A percentile compares a stretch with the other conserved stretches of the same genome.
Conservation (phyloP, 2,113 vertebrate species). For the Phodopus roborovskii region DNA sequence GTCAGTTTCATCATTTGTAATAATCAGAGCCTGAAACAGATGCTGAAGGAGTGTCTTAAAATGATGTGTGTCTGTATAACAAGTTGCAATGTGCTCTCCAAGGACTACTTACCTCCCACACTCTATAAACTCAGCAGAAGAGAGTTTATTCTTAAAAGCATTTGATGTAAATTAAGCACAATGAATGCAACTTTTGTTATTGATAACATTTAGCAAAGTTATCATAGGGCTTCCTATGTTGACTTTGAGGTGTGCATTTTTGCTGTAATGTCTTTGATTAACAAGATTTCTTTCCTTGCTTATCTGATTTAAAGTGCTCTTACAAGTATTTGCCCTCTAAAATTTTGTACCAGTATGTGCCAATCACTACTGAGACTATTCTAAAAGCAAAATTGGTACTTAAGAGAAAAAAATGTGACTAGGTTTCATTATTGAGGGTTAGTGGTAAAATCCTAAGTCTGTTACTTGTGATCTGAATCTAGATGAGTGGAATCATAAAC, state of each 20-base stretch:
- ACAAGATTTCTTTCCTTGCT: slow-evolving; percentile 59
- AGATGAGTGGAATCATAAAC: neutral
- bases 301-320: slow-evolving; percentile 31
- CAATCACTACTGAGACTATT: neutral
- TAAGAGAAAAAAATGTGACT: neutral
- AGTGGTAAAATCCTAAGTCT: neutral
- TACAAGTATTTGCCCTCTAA: neutral
- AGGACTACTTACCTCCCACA: slow-evolving; percentile 70
- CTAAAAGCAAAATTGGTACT: neutral
- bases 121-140: slow-evolving; percentile 42
- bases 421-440: neutral
- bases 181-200: slow-evolving; percentile 36
- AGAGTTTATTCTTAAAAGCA: slow-evolving; percentile 52
- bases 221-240: neutral
- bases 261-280: slow-evolving; percentile 53
- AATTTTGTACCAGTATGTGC: neutral
- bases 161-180: slow-evolving; percentile 67
- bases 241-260: slow-evolving; percentile 57
- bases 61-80: slow-evolving; percentile 73
- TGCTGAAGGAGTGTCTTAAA: slow-evolving; percentile 76
- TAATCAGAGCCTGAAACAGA: slow-evolving; percentile 79
- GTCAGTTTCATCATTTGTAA: slow-evolving; percentile 72
- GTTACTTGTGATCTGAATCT: neutral
- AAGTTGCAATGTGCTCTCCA: slow-evolving; percentile 70
- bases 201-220: slow-evolving; percentile 58